Conservation (phyloP, 2,888 invertebrate species). For the Tenthredo scrophulariae region DNA sequence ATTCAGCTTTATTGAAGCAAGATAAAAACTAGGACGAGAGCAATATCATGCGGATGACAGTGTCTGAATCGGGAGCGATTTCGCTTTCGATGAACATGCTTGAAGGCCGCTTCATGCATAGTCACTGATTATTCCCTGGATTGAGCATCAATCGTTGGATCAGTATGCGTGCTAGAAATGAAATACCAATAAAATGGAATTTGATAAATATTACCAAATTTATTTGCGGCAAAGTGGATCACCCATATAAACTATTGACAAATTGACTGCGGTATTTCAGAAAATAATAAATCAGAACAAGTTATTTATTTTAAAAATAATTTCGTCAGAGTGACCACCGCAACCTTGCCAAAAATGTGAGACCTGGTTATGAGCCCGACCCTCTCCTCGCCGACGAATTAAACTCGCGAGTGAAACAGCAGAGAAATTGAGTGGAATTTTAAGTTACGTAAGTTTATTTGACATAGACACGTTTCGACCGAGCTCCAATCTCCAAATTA, state of each 20-base stretch:
- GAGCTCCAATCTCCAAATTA: constrained; percentile 5
- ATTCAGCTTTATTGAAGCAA: background rate
- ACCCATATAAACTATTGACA: background rate
- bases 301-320: background rate
- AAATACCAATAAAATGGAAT: background rate
- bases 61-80: constrained; percentile 46
- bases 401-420: background rate
- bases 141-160: background rate
- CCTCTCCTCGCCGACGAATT: background rate
- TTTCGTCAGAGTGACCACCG: constrained; percentile 11
- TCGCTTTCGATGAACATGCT: constrained; percentile 40
- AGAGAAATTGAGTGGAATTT: constrained; percentile 35
- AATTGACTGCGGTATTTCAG: background rate
- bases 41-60: constrained; percentile 33
- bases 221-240: background rate
- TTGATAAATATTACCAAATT: background rate
- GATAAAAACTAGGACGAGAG: constrained; percentile 40
- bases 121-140: background rate
- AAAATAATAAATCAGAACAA: constrained; percentile 4
- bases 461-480: constrained; percentile 10
- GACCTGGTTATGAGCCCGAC: background rate
- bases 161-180: background rate
- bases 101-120: constrained; percentile 31
- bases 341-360: constrained; percentile 43
- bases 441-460: constrained; percentile 16